Evolutionary conservation across 2,113 vertebrate species (phyloP), one percentile per base, ranked within the genome.

Genomic region (Gymnogyps californianus): DNA sequence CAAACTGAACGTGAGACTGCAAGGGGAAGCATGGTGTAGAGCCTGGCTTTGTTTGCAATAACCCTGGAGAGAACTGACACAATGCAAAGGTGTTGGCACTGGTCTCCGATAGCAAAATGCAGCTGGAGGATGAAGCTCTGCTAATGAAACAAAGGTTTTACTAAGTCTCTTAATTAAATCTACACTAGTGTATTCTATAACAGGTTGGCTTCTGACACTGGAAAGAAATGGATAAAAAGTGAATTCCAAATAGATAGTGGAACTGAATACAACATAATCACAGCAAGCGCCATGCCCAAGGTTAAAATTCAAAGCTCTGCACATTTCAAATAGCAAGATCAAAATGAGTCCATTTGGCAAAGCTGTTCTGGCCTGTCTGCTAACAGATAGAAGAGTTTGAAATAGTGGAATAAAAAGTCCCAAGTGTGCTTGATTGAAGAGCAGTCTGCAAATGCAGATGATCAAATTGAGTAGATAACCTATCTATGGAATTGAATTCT

Each of bases 401-500:
- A 96, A 94, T 38, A 79, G 62, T 51, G 54, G 58, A 91, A 94
- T 62, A 65, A 83, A 87, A 87, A 74, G 36, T 93, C 91, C 91
- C 83, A 82, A 76, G 83, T 51, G 93, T 85, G 32, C 83, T 89
- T 94, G 91, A 95, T 89, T 95, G 93, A 95, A 96, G 74, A 91
- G 77, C 87, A 85, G 52, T 46, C 83, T 96, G 77, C 52, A 96
- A 95, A 83, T 57, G 65, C 38, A 93, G 83, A 76, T 91, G 66
- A 93, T 93, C 87, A 91, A 93, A 87, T 61, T 12, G 7, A 89
- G 77, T 87, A 95, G 94, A 89, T 94, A 95, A 92, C 70, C 65
- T 91, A 72, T 92, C 72, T 79, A 57, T 75, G 66, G 76, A 95
- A 96, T 72, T 96, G 95, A 96, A 96, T 95, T 92, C 54, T 92